Evolutionary conservation across 2,797 vertebrate species (phyloP).

Genomic region (Xerus rutilus): DNA sequence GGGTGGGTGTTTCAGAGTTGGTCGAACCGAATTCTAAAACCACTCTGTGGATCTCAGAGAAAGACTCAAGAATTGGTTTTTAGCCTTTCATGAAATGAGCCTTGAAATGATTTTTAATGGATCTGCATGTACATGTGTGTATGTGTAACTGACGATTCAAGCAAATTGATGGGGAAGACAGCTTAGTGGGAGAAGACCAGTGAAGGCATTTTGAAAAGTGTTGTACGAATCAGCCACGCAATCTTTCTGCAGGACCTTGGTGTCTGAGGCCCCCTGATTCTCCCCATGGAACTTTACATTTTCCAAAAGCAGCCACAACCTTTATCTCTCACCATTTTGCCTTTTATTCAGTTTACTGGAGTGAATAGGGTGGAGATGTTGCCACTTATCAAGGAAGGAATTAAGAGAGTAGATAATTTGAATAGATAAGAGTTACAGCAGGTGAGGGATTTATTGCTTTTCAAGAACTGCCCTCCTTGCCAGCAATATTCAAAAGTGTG

Average conservation of each 20-base stretch:
- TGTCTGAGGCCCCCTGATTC: not conserved
- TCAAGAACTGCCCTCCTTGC: constrained; percentile 38
- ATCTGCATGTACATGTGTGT: not conserved
- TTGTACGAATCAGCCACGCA: not conserved
- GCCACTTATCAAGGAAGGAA: constrained; percentile 60
- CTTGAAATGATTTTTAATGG: constrained; percentile 59
- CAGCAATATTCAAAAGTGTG: constrained; percentile 57
- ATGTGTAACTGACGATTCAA: not conserved
- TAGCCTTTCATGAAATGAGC: constrained; percentile 53
- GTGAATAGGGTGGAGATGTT: constrained; percentile 31
- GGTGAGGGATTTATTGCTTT: constrained; percentile 72
- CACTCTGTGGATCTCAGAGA: constrained; percentile 44
- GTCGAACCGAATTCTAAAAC: constrained; percentile 24
- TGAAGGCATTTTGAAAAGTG: constrained; percentile 22
- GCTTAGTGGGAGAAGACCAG: not conserved
- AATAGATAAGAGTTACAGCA: constrained; percentile 69
- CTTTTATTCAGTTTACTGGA: constrained; percentile 53
- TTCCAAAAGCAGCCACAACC: not conserved
- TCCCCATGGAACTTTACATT: not conserved
- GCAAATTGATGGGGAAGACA: not conserved
- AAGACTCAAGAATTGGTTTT: constrained; percentile 38
- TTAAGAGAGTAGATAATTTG: constrained; percentile 67
- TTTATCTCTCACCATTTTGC: constrained; percentile 22
- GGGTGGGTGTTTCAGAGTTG: constrained; percentile 64
- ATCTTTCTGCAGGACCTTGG: not conserved